Conservation (phyloP, 2,888 invertebrate genomes). For the Onthophagus sagittarius region DNA sequence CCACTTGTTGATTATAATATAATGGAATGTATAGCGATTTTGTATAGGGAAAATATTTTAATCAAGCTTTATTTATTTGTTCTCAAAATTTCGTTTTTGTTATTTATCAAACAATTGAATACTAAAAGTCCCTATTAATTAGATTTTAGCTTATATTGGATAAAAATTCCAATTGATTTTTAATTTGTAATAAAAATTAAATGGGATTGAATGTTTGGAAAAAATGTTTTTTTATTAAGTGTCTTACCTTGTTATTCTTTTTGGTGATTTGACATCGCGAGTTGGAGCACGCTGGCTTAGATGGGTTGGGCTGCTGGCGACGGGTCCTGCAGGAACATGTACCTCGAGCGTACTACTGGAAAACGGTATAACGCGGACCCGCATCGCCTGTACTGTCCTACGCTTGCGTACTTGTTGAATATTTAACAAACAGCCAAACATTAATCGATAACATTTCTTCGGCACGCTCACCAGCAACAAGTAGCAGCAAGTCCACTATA, state of each 20-base stretch:
- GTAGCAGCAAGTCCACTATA: constrained; percentile 18
- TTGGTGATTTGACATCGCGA: neutral
- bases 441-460: constrained; percentile 31
- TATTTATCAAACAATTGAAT: neutral
- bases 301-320: neutral
- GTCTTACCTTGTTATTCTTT: neutral
- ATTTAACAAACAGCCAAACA: constrained; percentile 30
- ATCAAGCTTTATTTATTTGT: neutral
- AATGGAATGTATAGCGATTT: no score
- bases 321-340: neutral
- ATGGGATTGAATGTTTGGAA: neutral
- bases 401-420: constrained; percentile 34
- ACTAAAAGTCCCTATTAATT: neutral
- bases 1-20: neutral
- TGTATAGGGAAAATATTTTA: neutral
- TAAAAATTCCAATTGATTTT: neutral
- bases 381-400: constrained; percentile 18
- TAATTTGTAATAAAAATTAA: neutral
- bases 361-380: constrained; percentile 23
- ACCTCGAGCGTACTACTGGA: constrained; percentile 22
- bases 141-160: no score
- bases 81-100: neutral
- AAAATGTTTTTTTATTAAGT: neutral
- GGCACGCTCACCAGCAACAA: constrained; percentile 32
- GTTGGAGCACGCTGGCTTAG: neutral